Evolutionary conservation across 2,797 vertebrate genomes (phyloP), one percentile per base, ranked within the genome.

Genomic region (Lepilemur septentrionalis): DNA sequence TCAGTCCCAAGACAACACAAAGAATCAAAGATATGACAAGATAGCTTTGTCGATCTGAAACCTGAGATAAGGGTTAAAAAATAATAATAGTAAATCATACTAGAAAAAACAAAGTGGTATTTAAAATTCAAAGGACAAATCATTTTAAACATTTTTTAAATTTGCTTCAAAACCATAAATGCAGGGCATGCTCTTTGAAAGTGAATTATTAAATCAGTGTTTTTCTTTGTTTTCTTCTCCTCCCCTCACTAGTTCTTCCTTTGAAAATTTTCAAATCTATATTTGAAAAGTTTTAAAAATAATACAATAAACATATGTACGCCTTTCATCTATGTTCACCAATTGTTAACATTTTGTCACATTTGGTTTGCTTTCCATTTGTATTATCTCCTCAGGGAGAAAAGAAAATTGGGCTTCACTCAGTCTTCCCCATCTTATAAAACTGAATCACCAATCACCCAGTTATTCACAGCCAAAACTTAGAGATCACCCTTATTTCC

Each of bases 1-100:
- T 98, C 96, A 99, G 97, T 63, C 99, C 99, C 98, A 99, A 98
- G 84, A 98, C 98, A 96, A 99, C 97, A 97, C 99, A 99, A 59
- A 99, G 98, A 94, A 99, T 98, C 98, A 99, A 98, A 52, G 99
- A 99, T 75, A 99, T 98, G 96, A 99, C 99, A 97, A 99, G 99
- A 97, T 99, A 99, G 93, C 99, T 99, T 98, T 99, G 99, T 52
- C 99, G 99, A 98, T 99, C 99, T 9, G 99, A 99, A 52, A 99
- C 99, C 99, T 99, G 97, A 57, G 22, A 76, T 35, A 38, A 83
- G 48, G 32, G 46, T 79, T 89, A 63, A 91, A 57, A n/a, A 78
- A 46, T 67, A 84, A 61, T 35, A 59, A 94, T 5, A 46, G 85
- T 63, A 78, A 82, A 84, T 57, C 25, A 25, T 20, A 78, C 20